Conservation (phyloP, 2,113 vertebrate species). For the Peromyscus maniculatus region DNA sequence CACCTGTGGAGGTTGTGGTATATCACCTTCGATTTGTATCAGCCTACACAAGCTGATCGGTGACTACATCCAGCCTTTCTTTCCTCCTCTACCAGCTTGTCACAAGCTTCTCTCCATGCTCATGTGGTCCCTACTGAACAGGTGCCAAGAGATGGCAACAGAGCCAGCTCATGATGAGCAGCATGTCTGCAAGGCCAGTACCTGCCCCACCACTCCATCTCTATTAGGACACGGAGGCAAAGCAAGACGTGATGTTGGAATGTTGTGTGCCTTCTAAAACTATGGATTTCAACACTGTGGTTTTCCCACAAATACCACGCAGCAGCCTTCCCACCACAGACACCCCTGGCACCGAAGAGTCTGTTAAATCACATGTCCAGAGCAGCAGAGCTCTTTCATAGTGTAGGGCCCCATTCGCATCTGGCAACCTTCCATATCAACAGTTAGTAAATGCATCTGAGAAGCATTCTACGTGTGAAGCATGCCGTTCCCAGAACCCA, state of each 20-base stretch:
- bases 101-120: neutral
- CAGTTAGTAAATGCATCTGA: neutral
- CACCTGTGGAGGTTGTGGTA: too few species aligned
- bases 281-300: neutral
- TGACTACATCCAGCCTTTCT: neutral
- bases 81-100: neutral
- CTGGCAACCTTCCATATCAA: constrained; percentile 1
- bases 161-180: neutral
- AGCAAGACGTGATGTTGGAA: neutral
- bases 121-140: neutral
- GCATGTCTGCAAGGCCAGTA: too few species aligned
- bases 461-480: neutral
- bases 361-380: neutral
- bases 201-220: neutral
- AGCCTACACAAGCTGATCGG: neutral
- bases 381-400: neutral
- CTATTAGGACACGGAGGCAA: neutral
- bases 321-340: neutral
- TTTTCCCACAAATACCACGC: neutral
- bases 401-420: neutral
- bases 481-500: neutral
- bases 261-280: neutral
- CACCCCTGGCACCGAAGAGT: neutral
- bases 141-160: neutral
- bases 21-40: neutral